Evolutionary conservation across 2,797 vertebrate species (phyloP).

Genomic region (Rachycentron canadum): DNA sequence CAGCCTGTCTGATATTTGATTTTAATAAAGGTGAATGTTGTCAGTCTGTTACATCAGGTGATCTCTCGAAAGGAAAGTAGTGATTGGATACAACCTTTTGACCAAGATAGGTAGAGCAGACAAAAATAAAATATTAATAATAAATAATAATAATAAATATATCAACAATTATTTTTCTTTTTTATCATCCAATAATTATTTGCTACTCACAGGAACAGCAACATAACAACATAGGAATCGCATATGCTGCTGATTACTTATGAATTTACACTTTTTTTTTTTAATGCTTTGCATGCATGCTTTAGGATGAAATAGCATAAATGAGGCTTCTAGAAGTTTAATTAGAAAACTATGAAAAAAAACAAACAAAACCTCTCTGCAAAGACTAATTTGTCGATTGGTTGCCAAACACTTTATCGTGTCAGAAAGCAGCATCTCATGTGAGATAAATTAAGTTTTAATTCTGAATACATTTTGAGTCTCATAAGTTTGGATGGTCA

Average conservation of each 20-base stretch:
- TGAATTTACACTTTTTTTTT: conserved; percentile 6
- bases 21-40: conserved; percentile 64
- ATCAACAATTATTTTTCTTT: neutral
- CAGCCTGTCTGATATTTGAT: conserved; percentile 49
- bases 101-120: conserved; percentile 12
- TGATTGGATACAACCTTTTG: conserved; percentile 13
- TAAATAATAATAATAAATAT: too few species aligned
- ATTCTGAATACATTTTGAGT: conserved; percentile 18
- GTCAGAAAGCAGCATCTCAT: conserved; percentile 32
- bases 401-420: conserved; percentile 50
- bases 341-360: conserved; percentile 27
- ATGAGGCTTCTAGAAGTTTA: conserved; percentile 29
- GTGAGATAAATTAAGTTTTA: conserved; percentile 55
- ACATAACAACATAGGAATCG: neutral
- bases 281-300: neutral
- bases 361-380: conserved; percentile 28
- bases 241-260: conserved; percentile 4
- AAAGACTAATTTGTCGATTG: conserved; percentile 38
- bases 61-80: conserved; percentile 23
- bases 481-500: conserved; percentile 19
- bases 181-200: neutral
- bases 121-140: conserved; percentile 6
- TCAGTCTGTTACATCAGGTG: conserved; percentile 36
- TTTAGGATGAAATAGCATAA: conserved; percentile 6
- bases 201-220: neutral